Conservation (phyloP, 2,888 invertebrate species). For the Campoplex capitator region DNA sequence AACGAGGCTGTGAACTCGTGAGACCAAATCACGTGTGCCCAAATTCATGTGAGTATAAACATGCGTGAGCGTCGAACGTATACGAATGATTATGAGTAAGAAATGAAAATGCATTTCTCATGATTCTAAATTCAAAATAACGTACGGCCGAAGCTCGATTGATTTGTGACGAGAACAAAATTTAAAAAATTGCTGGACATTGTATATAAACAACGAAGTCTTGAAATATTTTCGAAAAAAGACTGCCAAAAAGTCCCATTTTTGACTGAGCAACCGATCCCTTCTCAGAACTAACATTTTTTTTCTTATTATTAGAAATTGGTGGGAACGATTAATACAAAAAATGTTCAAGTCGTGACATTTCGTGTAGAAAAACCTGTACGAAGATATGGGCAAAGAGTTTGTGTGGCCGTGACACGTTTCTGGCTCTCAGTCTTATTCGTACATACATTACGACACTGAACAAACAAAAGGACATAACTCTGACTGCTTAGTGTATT, state of each 20-base stretch:
- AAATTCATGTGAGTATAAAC: conserved; percentile 32
- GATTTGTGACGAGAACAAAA: not conserved
- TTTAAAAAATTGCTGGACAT: not conserved
- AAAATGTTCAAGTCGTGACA: not conserved
- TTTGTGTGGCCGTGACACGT: conserved; percentile 57
- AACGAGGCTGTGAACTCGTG: conserved; percentile 60
- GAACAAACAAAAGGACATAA: conserved; percentile 22
- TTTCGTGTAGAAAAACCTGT: conserved; percentile 16
- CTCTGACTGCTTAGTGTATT: not conserved
- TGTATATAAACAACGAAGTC: not conserved
- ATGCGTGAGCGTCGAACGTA: not conserved
- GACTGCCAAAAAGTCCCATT: not conserved
- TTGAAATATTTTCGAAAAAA: not conserved
- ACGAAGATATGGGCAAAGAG: conserved; percentile 37
- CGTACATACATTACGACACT: not conserved
- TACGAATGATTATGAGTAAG: not conserved
- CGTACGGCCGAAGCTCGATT: too few species aligned
- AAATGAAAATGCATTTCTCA: not conserved
- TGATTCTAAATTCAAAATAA: not conserved
- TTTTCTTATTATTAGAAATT: not conserved
- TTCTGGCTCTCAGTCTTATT: conserved; percentile 43
- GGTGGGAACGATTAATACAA: not conserved
- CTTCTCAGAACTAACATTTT: not conserved
- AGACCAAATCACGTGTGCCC: conserved; percentile 39
- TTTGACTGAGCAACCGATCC: too few species aligned